Percentiles rank a stretch among this genome's conserved stretches.
These are phyloP conservation scores for Busseola fusca DNA, from an alignment of 2,888 invertebrate species.

Conservation along the genomic window DNA sequence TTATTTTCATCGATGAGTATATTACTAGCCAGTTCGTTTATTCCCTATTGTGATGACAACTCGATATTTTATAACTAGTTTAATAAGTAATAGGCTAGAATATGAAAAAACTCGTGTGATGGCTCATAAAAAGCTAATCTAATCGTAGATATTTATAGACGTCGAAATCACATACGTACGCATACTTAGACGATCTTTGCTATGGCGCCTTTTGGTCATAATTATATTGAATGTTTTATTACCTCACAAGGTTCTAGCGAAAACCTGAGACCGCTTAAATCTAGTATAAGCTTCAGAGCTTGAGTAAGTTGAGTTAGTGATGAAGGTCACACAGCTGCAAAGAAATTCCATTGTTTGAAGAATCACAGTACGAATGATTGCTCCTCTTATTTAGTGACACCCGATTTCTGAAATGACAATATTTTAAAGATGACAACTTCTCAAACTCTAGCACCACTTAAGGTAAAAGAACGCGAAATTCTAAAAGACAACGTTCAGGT, in stretches of 20 bases:
- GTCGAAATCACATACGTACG: not conserved
- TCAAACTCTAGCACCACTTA: not conserved
- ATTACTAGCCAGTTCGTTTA: conserved; percentile 28
- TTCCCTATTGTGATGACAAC: not conserved
- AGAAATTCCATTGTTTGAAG: not conserved
- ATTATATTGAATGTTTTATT: not conserved
- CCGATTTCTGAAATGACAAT: not conserved
- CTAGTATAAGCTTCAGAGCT: not conserved
- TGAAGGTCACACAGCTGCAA: not conserved
- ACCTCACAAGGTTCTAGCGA: not conserved
- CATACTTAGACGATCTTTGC: not conserved
- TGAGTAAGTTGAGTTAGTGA: not conserved
- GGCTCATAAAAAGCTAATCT: conserved; percentile 9
- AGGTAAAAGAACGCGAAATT: not conserved
- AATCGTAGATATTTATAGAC: not conserved
- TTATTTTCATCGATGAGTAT: conserved; percentile 45
- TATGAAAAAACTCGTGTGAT: conserved; percentile 1
- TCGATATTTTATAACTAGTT: conserved; percentile 1
- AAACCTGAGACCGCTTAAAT: not conserved
- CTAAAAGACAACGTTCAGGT: not conserved
- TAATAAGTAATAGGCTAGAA: not conserved
- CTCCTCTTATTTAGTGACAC: not conserved
- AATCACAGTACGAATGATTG: not conserved
- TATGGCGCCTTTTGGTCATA: not conserved
- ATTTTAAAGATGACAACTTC: too few relatives aligned